Evolutionary conservation across 2,797 vertebrate genomes (phyloP), one percentile per base, ranked within the genome.

Genomic region (Pteronotus mesoamericanus): DNA sequence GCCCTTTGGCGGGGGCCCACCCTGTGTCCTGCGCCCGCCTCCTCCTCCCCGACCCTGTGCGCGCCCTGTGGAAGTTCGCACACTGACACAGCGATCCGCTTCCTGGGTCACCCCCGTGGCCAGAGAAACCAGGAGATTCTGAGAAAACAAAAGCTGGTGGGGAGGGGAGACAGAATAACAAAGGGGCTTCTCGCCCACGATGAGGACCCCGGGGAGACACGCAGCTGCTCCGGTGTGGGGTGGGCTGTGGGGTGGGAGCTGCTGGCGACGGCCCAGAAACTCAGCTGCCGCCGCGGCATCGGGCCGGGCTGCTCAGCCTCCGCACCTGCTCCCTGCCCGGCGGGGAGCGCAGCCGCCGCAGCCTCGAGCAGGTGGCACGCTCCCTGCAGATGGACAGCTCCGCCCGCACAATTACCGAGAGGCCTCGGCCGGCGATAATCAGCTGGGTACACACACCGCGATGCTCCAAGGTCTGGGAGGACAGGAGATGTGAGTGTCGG

Each of bases 341-440:
- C 21, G 1, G 14, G 75, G 55, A 26, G 14, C 44, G 44, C 61
- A 86, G 64, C 64, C 51, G 37, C 34, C 32, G 0, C 77, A 86
- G 87, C 72, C 78, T n/a, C 55, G 16, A 94, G 87, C 97, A 97
- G 92, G 97, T 91, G 96, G 97, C 74, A 94, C 1, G 9, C 55
- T 77, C 89, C 83, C 85, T 10, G 46, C 1, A 11, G 94, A 55
- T 37, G 97, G n/a, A n/a, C n/a, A n/a, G 86, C 92, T 92, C 78
- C 88, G 44, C 85, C 61, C 8, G 71, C 34, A 82, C 92, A 88
- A 92, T 96, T 90, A 96, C 1, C 0, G 51, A 34, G 85, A 90
- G 79, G 88, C 77, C 91, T 68, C 72, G 96, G 74, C 57, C 2
- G 3, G 16, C 3, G 78, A 57, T 91, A 79, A 97, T 92, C 92